These are phyloP conservation scores for Trichonephila clavata DNA, from an alignment of 1,140 invertebrate species.

Conservation along the genomic window DNA sequence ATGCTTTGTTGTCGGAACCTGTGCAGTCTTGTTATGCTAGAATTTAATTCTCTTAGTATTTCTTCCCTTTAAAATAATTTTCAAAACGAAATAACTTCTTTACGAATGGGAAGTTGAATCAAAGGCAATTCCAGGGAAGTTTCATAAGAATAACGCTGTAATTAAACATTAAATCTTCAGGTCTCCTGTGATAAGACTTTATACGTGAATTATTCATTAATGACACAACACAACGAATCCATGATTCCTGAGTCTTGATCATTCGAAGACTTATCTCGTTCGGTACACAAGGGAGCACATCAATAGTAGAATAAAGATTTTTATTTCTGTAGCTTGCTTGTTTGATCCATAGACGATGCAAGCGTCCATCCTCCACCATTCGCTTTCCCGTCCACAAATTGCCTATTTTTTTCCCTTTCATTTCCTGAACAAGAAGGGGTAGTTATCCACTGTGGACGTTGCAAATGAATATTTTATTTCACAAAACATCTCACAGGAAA, in stretches of 20 bases:
- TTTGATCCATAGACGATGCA: conserved; percentile 46
- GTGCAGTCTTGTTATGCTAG: no score
- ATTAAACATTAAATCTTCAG: conserved; percentile 28
- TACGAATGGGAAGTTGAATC: neutral
- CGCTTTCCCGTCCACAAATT: neutral
- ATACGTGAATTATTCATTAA: conserved; percentile 12
- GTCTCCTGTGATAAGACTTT: neutral
- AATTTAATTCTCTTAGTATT: neutral
- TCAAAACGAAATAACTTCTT: neutral
- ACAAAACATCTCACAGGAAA: neutral
- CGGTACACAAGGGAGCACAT: neutral
- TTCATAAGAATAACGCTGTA: neutral
- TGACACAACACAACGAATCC: neutral
- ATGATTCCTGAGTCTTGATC: neutral
- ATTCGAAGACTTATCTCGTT: conserved; percentile 5
- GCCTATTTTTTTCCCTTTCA: neutral
- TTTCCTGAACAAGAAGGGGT: neutral
- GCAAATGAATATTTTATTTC: neutral
- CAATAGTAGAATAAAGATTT: conserved; percentile 59
- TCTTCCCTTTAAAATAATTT: neutral
- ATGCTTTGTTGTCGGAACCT: no score
- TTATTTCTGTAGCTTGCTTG: neutral
- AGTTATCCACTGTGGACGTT: neutral
- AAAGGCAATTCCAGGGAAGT: neutral
- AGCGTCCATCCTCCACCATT: neutral